These are phyloP conservation scores for Caranx melampygus DNA, from an alignment of 2,113 vertebrate genomes.

Conservation along the genomic window DNA sequence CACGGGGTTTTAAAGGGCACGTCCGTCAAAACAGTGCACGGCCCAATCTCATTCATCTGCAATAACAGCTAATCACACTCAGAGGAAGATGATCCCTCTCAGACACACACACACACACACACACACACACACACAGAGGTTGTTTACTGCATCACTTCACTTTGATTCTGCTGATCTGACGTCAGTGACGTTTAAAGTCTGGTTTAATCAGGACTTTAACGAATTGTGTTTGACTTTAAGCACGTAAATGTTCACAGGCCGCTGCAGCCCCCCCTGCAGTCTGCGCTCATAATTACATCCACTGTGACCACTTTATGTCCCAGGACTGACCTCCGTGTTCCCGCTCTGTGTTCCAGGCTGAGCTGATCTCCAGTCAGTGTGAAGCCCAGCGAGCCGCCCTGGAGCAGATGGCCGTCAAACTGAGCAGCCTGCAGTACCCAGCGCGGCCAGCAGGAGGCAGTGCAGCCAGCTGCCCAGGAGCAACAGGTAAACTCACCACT, in stretches of 20 bases:
- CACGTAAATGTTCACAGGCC: too few relatives aligned
- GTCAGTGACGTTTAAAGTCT: not conserved
- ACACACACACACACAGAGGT: constrained; percentile 2
- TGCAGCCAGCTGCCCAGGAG: constrained; percentile 88
- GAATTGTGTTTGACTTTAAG: not conserved
- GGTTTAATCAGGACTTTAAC: not conserved
- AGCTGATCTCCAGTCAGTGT: constrained; percentile 86
- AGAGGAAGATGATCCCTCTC: constrained; percentile 34
- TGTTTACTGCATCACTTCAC: not conserved
- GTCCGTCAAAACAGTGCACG: constrained; percentile 45
- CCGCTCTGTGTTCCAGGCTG: constrained; percentile 77
- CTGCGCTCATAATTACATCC: too few relatives aligned
- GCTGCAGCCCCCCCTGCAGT: too few relatives aligned
- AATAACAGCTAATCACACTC: constrained; percentile 61
- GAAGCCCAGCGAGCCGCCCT: constrained; percentile 92
- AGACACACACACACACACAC: not conserved
- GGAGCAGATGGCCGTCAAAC: constrained; percentile 93
- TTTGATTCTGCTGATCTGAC: not conserved
- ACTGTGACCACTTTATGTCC: too few relatives aligned
- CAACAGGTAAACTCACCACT: constrained; percentile 80
- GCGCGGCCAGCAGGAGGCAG: constrained; percentile 85
- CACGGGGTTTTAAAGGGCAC: constrained; percentile 59
- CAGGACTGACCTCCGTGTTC: not conserved
- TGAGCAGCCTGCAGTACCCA: constrained; percentile 89
- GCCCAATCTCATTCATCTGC: constrained; percentile 43